Conservation (phyloP, 2,797 vertebrate genomes). For the Tiaroga cobitis region DNA sequence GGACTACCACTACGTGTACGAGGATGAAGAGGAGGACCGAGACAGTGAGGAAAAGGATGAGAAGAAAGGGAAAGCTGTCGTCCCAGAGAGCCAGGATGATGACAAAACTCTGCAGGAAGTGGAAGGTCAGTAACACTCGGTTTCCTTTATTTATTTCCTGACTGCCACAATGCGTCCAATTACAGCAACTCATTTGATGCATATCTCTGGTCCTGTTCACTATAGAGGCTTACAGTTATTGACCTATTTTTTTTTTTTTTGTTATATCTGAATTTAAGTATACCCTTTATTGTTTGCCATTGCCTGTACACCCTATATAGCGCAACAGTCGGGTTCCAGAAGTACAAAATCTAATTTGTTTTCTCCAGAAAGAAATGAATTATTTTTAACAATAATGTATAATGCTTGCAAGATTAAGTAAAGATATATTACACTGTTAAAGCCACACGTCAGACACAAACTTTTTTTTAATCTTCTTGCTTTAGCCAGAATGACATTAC, state of each 20-base stretch:
- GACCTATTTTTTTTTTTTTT: background rate
- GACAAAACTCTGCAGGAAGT: constrained; percentile 88
- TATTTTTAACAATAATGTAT: background rate
- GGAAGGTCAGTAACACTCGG: constrained; percentile 82
- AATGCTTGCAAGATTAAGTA: background rate
- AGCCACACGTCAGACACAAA: background rate
- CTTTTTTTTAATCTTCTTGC: background rate
- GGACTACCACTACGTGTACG: constrained; percentile 78
- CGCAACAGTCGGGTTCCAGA: constrained; percentile 3
- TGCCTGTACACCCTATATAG: constrained; percentile 8
- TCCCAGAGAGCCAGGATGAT: constrained; percentile 69
- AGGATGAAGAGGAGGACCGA: constrained; percentile 78
- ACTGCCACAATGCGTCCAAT: background rate
- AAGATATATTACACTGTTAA: background rate
- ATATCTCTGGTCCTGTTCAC: background rate
- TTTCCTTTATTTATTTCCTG: background rate
- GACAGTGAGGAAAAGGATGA: constrained; percentile 83
- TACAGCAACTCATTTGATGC: background rate
- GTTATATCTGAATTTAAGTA: background rate
- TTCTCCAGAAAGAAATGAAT: background rate
- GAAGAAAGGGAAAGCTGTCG: constrained; percentile 75
- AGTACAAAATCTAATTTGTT: background rate
- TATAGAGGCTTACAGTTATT: background rate
- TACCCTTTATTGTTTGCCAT: constrained; percentile 3
- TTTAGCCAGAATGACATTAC: background rate